Conservation (phyloP, 2,113 vertebrate species). For the Castor canadensis region DNA sequence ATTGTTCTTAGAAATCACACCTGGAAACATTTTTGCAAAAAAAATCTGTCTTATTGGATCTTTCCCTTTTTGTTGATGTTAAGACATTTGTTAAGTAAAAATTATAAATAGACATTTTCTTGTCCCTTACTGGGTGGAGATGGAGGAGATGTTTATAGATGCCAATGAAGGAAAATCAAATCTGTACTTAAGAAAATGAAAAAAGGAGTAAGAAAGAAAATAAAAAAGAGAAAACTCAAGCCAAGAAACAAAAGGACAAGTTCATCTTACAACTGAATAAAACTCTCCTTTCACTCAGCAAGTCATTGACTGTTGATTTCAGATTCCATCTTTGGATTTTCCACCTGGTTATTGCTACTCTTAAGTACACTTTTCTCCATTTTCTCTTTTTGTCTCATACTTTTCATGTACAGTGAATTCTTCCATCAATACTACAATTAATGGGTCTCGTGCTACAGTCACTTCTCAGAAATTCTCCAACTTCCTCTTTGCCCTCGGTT, state of each 20-base stretch:
- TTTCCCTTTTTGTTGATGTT: background rate
- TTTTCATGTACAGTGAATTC: no score
- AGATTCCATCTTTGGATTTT: no score
- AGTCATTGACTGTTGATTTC: no score
- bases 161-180: slow-evolving; percentile 64
- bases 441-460: no score
- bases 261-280: background rate
- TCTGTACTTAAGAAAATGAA: slow-evolving; percentile 76
- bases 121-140: background rate
- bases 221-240: background rate
- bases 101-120: background rate
- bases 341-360: no score
- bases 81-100: background rate
- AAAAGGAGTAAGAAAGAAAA: no score
- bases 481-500: no score
- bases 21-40: slow-evolving; percentile 37
- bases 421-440: no score
- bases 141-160: slow-evolving; percentile 28
- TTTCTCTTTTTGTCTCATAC: no score
- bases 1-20: slow-evolving; percentile 17
- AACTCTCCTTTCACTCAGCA: no score
- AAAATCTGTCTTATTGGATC: background rate
- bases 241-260: background rate
- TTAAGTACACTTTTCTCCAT: no score
- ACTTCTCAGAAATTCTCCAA: no score